Base-by-base conservation (phyloP, 2,797 vertebrate species). In the Poeciliopsis turneri region DNA sequence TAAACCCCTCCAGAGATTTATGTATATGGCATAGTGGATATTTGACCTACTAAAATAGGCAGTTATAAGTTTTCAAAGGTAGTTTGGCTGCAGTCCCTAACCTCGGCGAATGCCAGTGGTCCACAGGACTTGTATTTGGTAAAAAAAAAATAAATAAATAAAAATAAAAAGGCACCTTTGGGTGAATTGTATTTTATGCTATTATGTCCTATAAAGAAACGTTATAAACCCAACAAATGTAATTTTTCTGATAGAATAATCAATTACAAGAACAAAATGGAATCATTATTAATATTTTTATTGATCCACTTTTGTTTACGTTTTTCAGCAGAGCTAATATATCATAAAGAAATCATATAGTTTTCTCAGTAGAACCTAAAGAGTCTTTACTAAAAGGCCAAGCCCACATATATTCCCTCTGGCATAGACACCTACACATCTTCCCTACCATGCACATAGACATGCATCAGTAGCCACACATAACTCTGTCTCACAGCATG, bases 401-500 rank as follows among this genome's bases (percentile, higher is more conserved):
- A 69, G 77, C 59, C 18, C 1, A 76, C 11, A 80, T 28, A 80
- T 55, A 80, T 36, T 77, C 77, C 84, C 74, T 87, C 13, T 55
- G 53, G 77, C 68, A 82, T n/a, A 69, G 51, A 84, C 78, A 83
- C 78, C 74, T 74, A 79, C 75, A 83, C 68, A 76, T 72, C 41
- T 59, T 64, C 72, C 73, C 64, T 33, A 23, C 23, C 70, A 77
- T 30, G 49, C 59, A 46, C 47, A 69, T 39, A 55, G 1, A 80
- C 33, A 61, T 45, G 51, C 79, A 83, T 57, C 36, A 76, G 72
- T 74, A 76, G 86, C 85, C 61, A 84, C 82, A 76, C 72, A 53
- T 77, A 87, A 85, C 61, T 83, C 81, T 72, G 76, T 64, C 85
- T 25, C 84, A 86, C 80, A 77, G 90, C 88, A 90, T 83, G 86